Base-by-base conservation (phyloP, 2,113 vertebrate species). In the Alligator sinensis region DNA sequence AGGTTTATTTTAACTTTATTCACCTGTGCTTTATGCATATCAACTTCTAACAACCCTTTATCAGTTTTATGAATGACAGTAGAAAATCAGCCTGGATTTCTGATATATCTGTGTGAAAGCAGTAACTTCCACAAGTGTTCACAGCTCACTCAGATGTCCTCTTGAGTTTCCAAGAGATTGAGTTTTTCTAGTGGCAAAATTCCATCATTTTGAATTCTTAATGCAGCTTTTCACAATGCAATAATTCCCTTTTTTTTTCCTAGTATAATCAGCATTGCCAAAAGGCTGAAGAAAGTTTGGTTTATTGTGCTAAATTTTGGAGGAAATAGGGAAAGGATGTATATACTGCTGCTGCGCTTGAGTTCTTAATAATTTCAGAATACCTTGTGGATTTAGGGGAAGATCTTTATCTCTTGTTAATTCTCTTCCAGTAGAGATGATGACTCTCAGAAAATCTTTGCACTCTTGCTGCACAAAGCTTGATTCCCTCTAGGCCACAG, bases 1-100 rank as follows among this genome's bases (percentile, higher is more conserved):
- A 25, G 22, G 60, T 85, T 78, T 82, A 19, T 89, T 97, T 92
- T 77, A 75, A n/a, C 17, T 24, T 5, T 47, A 47, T 62, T 38
- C 78, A 10, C 60, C 10, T 82, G 15, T 15, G 28, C 81, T 30
- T 17, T 38, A 13, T 25, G 55, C 47, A 27, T 78, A 54, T 38
- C 3, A 74, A 3, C 14, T 34, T 88, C 5, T 80, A 64, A 62
- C 75, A 89, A 66, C 2, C 21, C 2, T 25, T 59, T 60, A 89
- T 81, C 28, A 54, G 80, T 88, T 90, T 30, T 70, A 27, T 87
- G 58, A 91, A 66, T 88, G 58, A 85, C 91, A 92, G 61, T 5
- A 77, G 27, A 15, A 54, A 82, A 58, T 13, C 34, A 54, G 63
- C 17, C 61, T 62, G 21, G 34, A 22, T 17, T 77, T 89, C 16